Conservation (phyloP, 1,140 invertebrate genomes). For the Pseudomyrmex gracilis region DNA sequence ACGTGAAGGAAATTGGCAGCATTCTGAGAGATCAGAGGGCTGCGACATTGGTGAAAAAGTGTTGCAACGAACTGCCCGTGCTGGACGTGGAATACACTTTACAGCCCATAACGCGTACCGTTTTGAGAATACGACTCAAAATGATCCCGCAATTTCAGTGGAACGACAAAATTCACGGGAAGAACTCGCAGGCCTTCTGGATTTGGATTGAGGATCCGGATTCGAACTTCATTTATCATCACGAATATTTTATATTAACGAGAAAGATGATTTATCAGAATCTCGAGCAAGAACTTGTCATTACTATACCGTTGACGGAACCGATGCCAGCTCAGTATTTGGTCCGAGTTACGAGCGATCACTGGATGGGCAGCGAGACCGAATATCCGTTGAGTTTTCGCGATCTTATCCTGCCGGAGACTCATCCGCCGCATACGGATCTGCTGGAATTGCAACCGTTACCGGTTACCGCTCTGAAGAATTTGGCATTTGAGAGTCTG, state of each 20-base stretch:
- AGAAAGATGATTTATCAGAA: conserved; percentile 92
- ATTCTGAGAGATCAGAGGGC: conserved; percentile 92
- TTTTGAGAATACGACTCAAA: conserved; percentile 94
- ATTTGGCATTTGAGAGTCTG: conserved; percentile 91
- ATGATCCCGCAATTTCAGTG: conserved; percentile 95
- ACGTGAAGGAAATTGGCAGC: conserved; percentile 93
- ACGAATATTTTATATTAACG: conserved; percentile 95
- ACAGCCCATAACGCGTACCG: conserved; percentile 97
- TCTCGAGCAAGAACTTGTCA: conserved; percentile 94
- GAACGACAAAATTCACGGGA: conserved; percentile 96
- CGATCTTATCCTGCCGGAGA: conserved; percentile 96
- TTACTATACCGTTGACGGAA: conserved; percentile 98
- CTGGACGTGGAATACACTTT: conserved; percentile 93
- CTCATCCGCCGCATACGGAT: conserved; percentile 97
- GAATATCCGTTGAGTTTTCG: conserved; percentile 93
- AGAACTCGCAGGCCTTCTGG: conserved; percentile 96
- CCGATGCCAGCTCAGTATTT: conserved; percentile 97
- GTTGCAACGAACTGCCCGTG: conserved; percentile 93
- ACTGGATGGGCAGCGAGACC: conserved; percentile 94
- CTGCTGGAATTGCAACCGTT: conserved; percentile 96
- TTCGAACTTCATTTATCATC: conserved; percentile 97
- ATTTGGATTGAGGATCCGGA: conserved; percentile 99
- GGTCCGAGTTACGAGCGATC: conserved; percentile 94
- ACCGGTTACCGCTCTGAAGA: conserved; percentile 93
- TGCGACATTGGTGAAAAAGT: conserved; percentile 92